These are phyloP conservation scores for Chrysemys picta DNA, from an alignment of 2,113 vertebrate species.

Conservation along the genomic window DNA sequence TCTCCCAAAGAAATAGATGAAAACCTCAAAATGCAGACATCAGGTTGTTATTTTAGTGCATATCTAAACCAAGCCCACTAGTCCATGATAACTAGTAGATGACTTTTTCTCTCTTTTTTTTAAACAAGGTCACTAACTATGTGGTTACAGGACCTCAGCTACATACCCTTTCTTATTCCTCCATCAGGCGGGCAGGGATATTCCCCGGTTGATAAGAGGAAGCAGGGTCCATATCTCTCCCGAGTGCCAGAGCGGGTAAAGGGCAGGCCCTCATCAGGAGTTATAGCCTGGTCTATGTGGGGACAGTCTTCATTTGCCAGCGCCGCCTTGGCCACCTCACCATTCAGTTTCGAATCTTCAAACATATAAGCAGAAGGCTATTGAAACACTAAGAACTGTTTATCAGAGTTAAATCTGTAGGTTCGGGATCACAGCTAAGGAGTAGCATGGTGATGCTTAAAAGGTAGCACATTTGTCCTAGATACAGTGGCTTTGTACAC, in stretches of 20 bases:
- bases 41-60: slow-evolving; percentile 74
- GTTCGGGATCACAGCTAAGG: slow-evolving; percentile 74
- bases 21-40: slow-evolving; percentile 76
- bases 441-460: slow-evolving; percentile 53
- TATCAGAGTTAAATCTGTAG: slow-evolving; percentile 70
- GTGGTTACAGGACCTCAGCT: slow-evolving; percentile 79
- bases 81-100: slow-evolving; percentile 59
- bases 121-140: slow-evolving; percentile 56
- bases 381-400: slow-evolving; percentile 86
- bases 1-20: slow-evolving; percentile 69
- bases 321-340: slow-evolving; percentile 96
- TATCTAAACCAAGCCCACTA: slow-evolving; percentile 69
- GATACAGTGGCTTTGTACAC: slow-evolving; percentile 40
- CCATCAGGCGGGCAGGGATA: slow-evolving; percentile 95
- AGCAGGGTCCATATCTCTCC: slow-evolving; percentile 95
- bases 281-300: slow-evolving; percentile 99
- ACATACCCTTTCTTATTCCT: slow-evolving; percentile 99
- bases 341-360: slow-evolving; percentile 98
- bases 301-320: slow-evolving; percentile 99
- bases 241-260: slow-evolving; percentile 94
- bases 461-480: slow-evolving; percentile 73
- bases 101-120: slow-evolving; percentile 41
- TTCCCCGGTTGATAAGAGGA: slow-evolving; percentile 98
- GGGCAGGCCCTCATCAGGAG: slow-evolving; percentile 96
- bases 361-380: slow-evolving; percentile 90